Percentiles rank a stretch among this genome's conserved stretches.
phyloP scores from a whole-genome alignment of 2,797 vertebrate species.

The Enteromius afrohamiltoni region DNA sequence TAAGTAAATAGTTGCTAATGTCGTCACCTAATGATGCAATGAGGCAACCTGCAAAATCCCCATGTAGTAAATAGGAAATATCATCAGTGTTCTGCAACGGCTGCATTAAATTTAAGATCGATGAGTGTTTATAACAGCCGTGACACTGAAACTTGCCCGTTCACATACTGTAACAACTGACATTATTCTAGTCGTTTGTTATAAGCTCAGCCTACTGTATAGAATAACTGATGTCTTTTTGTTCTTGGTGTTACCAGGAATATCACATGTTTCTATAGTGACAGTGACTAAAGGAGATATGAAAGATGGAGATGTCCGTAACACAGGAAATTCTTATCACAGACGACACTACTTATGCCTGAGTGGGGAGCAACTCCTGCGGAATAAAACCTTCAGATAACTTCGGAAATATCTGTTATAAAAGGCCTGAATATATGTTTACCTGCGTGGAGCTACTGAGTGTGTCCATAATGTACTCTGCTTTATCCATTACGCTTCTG shows the following conservation, averaged over 20 bases:
- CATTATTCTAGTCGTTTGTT: background rate
- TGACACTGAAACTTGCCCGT: background rate
- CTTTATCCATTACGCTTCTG: conserved; percentile 71
- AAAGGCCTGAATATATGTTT: conserved; percentile 15
- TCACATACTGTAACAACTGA: background rate
- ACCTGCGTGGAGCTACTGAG: conserved; percentile 70
- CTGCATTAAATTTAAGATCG: background rate
- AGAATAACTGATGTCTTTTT: background rate
- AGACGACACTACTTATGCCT: background rate
- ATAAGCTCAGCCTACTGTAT: background rate
- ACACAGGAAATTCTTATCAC: background rate
- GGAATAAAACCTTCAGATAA: conserved; percentile 13
- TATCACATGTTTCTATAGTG: background rate
- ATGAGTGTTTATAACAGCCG: background rate
- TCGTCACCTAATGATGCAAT: background rate
- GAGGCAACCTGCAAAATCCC: background rate
- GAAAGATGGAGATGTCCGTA: background rate
- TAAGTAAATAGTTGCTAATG: background rate
- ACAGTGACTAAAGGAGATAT: conserved; percentile 2
- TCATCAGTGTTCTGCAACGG: no score
- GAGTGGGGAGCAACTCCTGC: background rate
- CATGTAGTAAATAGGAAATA: no score
- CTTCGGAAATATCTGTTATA: background rate
- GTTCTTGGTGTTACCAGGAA: background rate
- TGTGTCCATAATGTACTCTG: conserved; percentile 60